Evolutionary conservation across 2,797 vertebrate genomes (phyloP), one percentile per base, ranked within the genome.

Genomic region (Macroramphosus scolopax): DNA sequence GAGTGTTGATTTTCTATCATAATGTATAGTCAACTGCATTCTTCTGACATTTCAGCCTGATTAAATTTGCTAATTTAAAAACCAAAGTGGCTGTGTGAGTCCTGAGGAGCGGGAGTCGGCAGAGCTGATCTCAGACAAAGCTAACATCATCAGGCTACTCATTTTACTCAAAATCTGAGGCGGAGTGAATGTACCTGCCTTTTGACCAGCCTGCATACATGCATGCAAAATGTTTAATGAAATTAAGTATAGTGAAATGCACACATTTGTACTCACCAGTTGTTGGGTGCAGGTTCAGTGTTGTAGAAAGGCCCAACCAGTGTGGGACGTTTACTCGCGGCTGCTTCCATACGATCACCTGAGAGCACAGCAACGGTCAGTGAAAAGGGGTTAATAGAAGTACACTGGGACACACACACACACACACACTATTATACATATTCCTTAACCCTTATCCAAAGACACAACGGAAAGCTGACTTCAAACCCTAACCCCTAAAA

Each of bases 331-430:
- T 83, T 85, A 52, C 38, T 77, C 33, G 82, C 81, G 56, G 58
- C 60, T 59, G 56, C 57, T 44, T 87, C 84, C 60, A 83, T 87
- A 20, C 81, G 76, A 64, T 81, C 82, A 84, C 84, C 86, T 88
- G 63, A 56, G 44, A 78, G 51, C 43, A 78, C 49, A 78, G 60
- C 47, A 68, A 58, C 53, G 67, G 61, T 75, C 59, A 36, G 58
- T 68, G 33, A 67, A 50, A 75, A 69, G 65, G 54, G 68, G 74
- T 81, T 75, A 74, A 69, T 47, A 51, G 44, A 57, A 49, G 37
- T 65, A 63, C 47, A 47, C 40, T n/a, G 72, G 22, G 51, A 55
- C 56, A 58, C 66, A 43, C 16, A 56, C 49, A 54, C 44, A 46
- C 38, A 58, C 7, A 25, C 33, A 57, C 31, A 49, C 45, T 30